Base-by-base conservation (phyloP, 1,140 invertebrate genomes). In the Tribolium madens region DNA sequence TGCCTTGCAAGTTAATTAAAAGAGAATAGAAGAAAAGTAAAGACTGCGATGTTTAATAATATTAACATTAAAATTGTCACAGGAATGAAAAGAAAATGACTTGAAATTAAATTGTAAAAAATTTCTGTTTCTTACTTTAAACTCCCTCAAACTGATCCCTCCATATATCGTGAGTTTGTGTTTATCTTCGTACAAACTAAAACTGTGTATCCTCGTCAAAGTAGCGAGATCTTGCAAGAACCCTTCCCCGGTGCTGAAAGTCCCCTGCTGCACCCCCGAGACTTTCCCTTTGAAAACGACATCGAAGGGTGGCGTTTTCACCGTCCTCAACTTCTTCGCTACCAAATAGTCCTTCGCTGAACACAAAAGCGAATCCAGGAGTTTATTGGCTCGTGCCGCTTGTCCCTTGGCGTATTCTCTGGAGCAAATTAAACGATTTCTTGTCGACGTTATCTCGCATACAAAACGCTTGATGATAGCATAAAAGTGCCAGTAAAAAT, bases 321-420 rank as follows among this genome's bases (percentile, higher is more conserved):
- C 53, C 15, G 36, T 33, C 68, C 80, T 74, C 9, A 57, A 70
- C 12, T 79, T 50, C 64, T 78, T 80, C 1, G 60, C 79, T 10
- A 84, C 83, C 26, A 84, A 52, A 69, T 81, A 79, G 33, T 80
- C 79, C 78, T 84, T 84, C 7, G 83, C 81, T 1, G 78, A 70
- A 31, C 81, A 84, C 31, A 84, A 69, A 5, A 84, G 69, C 7
- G 76, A 76, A 53, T 84, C 83, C 10, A 82, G 47, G 9, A 84
- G 17, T 33, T 78, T 76, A 70, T 84, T 84, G 13, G 83, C 81
- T 17, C 76, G 77, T 5, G 68, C 21, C 2, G 75, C 50, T 26
- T 78, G 77, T 36, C 79, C 79, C 71, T 46, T 73, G 10, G 75
- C 76, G 17, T 68, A 69, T 10, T 78, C 75, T 48, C 83, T 83